A percentile compares a stretch with the other conserved stretches of the same genome.
Evolutionary conservation across 2,797 vertebrate genomes (phyloP).

Genomic region (Hippocampus kuda): DNA sequence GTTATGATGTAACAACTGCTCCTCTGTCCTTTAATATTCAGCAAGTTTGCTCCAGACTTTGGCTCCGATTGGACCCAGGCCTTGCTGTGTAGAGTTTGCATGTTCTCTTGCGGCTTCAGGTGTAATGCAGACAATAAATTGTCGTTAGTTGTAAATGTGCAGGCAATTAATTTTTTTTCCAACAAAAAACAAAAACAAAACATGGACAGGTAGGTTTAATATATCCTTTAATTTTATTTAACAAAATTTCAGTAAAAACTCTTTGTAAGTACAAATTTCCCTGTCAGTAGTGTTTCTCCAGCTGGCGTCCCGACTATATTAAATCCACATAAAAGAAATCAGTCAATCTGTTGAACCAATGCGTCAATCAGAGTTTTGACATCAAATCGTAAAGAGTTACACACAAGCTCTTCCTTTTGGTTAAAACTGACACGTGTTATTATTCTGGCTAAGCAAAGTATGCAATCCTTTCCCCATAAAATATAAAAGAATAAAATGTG

Average conservation of each 20-base stretch:
- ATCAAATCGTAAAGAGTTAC: conserved; percentile 12
- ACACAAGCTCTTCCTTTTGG: conserved; percentile 13
- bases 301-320: conserved; percentile 28
- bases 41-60: background rate
- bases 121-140: too few relatives aligned
- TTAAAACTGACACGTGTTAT: conserved; percentile 25
- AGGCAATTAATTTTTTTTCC: background rate
- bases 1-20: background rate
- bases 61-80: background rate
- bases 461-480: conserved; percentile 13
- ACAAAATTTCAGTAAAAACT: conserved; percentile 70
- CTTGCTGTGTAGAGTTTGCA: background rate
- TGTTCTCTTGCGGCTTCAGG: background rate
- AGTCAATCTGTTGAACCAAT: conserved; percentile 4
- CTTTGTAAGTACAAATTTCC: conserved; percentile 57
- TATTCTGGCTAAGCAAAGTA: conserved; percentile 19
- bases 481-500: conserved; percentile 32
- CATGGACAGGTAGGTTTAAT: conserved; percentile 40
- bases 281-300: conserved; percentile 62
- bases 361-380: conserved; percentile 6
- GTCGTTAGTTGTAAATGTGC: too few relatives aligned
- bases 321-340: conserved; percentile 6
- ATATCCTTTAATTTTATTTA: conserved; percentile 67
- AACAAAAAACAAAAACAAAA: background rate
- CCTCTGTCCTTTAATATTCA: background rate